Base-by-base conservation (phyloP, 2,113 vertebrate species). In the Chaenogobius annularis region DNA sequence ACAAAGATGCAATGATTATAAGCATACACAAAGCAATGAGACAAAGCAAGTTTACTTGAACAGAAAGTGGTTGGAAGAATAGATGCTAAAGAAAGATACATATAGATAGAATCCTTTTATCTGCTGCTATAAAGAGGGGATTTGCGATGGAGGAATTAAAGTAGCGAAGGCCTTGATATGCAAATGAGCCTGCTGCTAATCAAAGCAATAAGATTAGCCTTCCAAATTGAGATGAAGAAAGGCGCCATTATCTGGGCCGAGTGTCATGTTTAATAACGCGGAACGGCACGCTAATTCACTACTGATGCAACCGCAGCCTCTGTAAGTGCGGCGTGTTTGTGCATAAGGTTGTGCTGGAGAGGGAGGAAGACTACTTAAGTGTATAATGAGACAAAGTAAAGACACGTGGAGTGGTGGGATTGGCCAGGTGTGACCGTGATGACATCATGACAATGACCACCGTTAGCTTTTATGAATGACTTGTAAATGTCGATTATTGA, bases 171-270 rank as follows among this genome's bases (percentile, higher is more conserved):
- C 91, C 92, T 94, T 94, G 93, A 94, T 93, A 94, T 94, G 93
- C 91, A 94, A 93, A 94, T 93, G 84, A 90, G 72, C 88, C 74
- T 83, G 83, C 89, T 90, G 90, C 93, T 94, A 94, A 94, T 94
- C 94, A 94, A 93, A 94, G 93, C 91, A 93, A 94, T 93, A 90
- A 92, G 93, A 94, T 94, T 93, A 94, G 91, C 89, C 91, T 94
- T 93, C 92, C 91, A 91, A 94, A 94, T 93, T 91, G 92, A 94
- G 93, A 93, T 91, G 93, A 93, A 94, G 92, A 94, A 92, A 94
- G 91, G 87, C 90, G 90, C 91, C 91, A 94, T 94, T 94, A 94
- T 94, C 90, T 93, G 83, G 87, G 87, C 88, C 85, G 88, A 93
- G 92, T 94, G 93, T 94, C 93, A 93, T 93, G 93, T 94, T 93